Evolutionary conservation across 1,140 invertebrate species (phyloP), one percentile per base, ranked within the genome.

Genomic region (Drosophila neocordata): DNA sequence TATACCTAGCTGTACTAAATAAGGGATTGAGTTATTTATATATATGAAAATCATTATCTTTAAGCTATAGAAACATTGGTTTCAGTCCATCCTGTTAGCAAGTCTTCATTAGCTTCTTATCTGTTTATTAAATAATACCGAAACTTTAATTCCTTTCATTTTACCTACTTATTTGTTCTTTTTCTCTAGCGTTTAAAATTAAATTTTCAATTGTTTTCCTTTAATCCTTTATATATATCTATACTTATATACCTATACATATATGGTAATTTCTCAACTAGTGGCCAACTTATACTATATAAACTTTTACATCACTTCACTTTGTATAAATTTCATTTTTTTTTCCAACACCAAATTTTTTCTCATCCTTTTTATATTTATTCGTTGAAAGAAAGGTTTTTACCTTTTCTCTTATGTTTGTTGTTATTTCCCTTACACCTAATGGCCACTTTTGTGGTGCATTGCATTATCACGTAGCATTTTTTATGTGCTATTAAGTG

Each of bases 401-500:
- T 8, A 18, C 2, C 18, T 37, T 51, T 55, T 24, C 20, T 20
- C 12, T 27, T 13, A 22, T 11, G 24, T 34, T 60, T 66, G 76
- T 71, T 67, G 52, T 66, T 44, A 41, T 57, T 77, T 67, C 48
- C 34, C 24, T 65, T 60, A 15, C 58, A 75, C 37, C 41, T 76
- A 78, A 78, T 75, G 74, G 65, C 62, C 74, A 87, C 82, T 75
- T 75, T 81, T 53, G 74, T 69, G 82, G 78, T 87, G 74, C 74
- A 79, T 82, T 85, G 82, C 82, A 85, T 85, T 85, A 85, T 85
- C 82, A 85, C 82, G 82, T 87, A 58, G 58, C 72, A 75, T 73
- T 87, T 77, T 85, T 85, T 87, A 85, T 85, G 74, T 85, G 82
- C 82, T 85, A 85, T 85, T 85, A 85, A 85, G 82, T 85, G 82